phyloP scores from a whole-genome alignment of 2,797 vertebrate genomes.

The Eurystomus glaucurus region DNA sequence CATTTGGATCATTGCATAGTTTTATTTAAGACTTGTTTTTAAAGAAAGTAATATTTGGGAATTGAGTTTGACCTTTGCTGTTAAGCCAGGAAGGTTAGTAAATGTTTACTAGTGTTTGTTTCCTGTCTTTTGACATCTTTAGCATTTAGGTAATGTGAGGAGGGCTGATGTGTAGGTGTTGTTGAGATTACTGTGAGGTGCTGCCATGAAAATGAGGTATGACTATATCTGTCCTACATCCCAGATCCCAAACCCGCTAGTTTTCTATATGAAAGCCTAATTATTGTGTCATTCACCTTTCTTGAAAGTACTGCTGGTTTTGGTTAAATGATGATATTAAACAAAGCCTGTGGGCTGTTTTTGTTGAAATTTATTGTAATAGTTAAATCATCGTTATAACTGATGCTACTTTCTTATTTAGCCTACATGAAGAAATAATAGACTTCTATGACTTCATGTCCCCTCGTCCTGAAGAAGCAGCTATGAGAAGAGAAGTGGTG shows the following conservation, averaged over 20 bases:
- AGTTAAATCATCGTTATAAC: not conserved
- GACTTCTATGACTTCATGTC: constrained; percentile 99
- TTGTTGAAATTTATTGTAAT: not conserved
- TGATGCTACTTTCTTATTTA: constrained; percentile 65
- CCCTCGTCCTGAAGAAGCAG: constrained; percentile 94
- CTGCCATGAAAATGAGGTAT: not conserved
- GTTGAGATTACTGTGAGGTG: not conserved
- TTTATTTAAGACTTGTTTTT: not conserved
- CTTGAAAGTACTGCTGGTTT: not conserved
- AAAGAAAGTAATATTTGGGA: not conserved
- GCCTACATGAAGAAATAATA: constrained; percentile 97
- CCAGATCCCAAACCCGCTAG: not conserved
- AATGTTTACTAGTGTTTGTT: not conserved
- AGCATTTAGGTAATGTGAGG: not conserved
- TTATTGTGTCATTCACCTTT: not conserved
- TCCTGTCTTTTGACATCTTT: not conserved
- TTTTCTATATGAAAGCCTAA: not conserved
- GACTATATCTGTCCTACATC: not conserved
- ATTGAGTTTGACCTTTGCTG: not conserved
- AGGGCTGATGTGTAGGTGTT: not conserved
- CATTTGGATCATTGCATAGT: not conserved
- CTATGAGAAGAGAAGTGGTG: constrained; percentile 98
- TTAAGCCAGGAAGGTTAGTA: not conserved
- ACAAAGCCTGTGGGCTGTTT: not conserved
- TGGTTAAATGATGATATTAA: not conserved